Base-by-base conservation (phyloP, 2,888 invertebrate species). In the Periphyllus acericola region DNA sequence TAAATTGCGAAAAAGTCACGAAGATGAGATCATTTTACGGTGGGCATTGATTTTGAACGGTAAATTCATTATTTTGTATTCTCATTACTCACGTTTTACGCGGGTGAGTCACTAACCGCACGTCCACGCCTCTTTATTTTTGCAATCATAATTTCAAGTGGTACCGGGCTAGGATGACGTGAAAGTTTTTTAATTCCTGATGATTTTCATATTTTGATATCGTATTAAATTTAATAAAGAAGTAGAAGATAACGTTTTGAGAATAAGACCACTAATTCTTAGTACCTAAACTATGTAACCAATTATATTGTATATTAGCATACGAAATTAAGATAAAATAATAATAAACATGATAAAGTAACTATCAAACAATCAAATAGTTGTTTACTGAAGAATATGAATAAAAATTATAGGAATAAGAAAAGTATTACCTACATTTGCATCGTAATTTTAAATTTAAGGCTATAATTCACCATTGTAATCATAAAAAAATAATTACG, bases 21-120 rank as follows among this genome's bases (percentile, higher is more conserved):
- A 86, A 86, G 71, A 86, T 86, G 85, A 86, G 85, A 79, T 86
- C 85, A 86, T 71, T 40, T n/a, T 46, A 55, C 25, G 52, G 78
- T 78, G 66, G 46, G 34, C 76, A 78, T 78, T 68, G 34, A 11
- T 21, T 60, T 19, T 82, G 34, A 52, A 71, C 78, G 11, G 68
- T 55, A 68, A 55, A 52, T 71, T 36, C 52, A 55, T 72, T 71
- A 85, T 71, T 76, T 74, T 79, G n/a, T 79, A 72, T 60, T 6
- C 60, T 60, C 60, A 60, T 60, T 40, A 66, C 29, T 83, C 60
- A 66, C 34, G 74, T 60, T 83, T 60, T 83, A 60, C 55, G 55
- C 36, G 52, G 6, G 46, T 86, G 85, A 86, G 76, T 86, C 85
- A 86, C 55, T 78, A 78, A 83, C n/a, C 19, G 11, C 46, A 68